These are phyloP conservation scores for Petrocephalus sullivani DNA, from an alignment of 2,797 vertebrate genomes.

Conservation along the genomic window DNA sequence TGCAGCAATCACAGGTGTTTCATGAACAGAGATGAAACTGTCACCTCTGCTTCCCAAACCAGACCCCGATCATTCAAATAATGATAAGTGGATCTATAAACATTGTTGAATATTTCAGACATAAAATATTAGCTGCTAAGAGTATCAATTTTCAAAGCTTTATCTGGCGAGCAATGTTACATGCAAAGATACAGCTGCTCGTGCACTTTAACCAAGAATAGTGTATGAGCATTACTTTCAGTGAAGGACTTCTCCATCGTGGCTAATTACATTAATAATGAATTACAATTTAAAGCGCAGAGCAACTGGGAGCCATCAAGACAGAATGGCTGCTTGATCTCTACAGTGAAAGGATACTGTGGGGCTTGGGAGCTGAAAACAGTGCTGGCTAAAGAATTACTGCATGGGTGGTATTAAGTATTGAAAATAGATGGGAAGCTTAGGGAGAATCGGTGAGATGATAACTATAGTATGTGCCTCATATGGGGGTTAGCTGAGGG, in stretches of 20 bases:
- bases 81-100: background rate
- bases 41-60: background rate
- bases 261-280: conserved; percentile 6
- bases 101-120: background rate
- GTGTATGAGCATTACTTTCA: background rate
- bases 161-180: background rate
- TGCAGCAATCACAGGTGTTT: background rate
- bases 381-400: background rate
- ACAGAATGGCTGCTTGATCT: background rate
- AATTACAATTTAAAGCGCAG: conserved; percentile 8
- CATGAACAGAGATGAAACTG: background rate
- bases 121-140: background rate
- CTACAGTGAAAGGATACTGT: background rate
- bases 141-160: background rate
- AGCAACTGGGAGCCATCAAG: conserved; percentile 10
- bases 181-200: background rate
- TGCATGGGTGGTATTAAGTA: background rate
- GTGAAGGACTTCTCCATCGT: background rate
- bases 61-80: background rate
- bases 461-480: background rate
- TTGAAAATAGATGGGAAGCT: background rate
- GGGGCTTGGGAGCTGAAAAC: background rate
- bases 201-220: background rate
- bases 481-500: background rate
- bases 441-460: background rate